Evolutionary conservation across 2,888 invertebrate species (phyloP), one percentile per base, ranked within the genome.

Genomic region (Syrphus vitripennis): DNA sequence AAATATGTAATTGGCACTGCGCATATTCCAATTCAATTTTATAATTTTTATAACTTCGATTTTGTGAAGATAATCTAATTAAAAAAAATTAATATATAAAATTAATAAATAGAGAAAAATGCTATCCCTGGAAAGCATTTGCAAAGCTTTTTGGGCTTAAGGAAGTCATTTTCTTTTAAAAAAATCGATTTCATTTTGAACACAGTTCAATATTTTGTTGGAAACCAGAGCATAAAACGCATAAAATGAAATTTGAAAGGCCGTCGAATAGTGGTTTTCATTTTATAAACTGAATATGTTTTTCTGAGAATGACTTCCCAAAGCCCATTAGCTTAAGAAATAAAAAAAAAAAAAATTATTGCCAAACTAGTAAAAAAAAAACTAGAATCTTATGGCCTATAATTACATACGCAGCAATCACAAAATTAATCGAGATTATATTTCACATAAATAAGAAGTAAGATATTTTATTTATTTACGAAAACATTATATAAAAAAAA

Each of bases 401-500:
- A 55, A 79, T n/a, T 69, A 63, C n/a, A n/a, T n/a, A n/a, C 69
- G 70, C 24, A 79, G 50, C 21, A 75, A 76, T 80, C 59, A 76
- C 31, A 71, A 40, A 45, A 59, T 29, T 71, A 57, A 83, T 61
- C 81, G 84, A 80, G 76, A 84, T 81, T 81, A 81, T 67, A 72
- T 29, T 65, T 81, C 67, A 84, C 75, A 71, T 80, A 50, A 59
- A 48, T 21, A 24, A 50, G n/a, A 50, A 24, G 12, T 57, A 67
- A 74, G 65, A 84, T 67, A 67, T 40, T 67, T 67, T 50, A 31
- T 50, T 67, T 50, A 21, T 50, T 48, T 67, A 50, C 71, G 59
- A 71, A 57, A 59, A 72, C 48, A 59, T 70, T 76, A 67, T 75
- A 74, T 63, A 24, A 14, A 57, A 21, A 61, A 16, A 63, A 83